phyloP scores from a whole-genome alignment of 1,140 invertebrate species.

The Procambarus clarkii region DNA sequence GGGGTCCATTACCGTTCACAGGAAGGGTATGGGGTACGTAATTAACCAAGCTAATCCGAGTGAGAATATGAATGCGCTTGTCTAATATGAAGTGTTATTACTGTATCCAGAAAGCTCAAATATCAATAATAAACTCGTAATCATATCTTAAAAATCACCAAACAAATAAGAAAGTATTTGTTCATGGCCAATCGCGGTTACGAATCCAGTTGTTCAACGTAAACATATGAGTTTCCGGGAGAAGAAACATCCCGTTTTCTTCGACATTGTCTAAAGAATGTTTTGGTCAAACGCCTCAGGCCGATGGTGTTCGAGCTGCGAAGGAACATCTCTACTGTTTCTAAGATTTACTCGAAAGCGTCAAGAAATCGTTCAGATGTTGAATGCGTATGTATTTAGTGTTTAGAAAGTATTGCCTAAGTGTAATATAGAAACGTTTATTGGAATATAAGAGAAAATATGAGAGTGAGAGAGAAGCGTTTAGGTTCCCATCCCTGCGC shows the following conservation, averaged over 20 bases:
- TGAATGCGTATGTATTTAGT: neutral
- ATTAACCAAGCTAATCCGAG: too few species aligned
- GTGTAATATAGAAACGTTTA: neutral
- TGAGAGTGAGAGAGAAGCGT: neutral
- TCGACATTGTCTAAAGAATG: slow-evolving; percentile 52
- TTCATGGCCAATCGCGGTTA: neutral
- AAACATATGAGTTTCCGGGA: neutral
- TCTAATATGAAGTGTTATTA: too few species aligned
- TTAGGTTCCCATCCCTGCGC: slow-evolving; percentile 7
- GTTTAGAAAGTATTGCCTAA: neutral
- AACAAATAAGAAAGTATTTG: neutral
- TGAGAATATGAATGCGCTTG: too few species aligned
- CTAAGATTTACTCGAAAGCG: neutral
- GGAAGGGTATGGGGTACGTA: too few species aligned
- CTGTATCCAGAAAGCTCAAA: too few species aligned
- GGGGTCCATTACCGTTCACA: too few species aligned
- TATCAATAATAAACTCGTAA: too few species aligned
- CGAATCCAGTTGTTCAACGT: neutral
- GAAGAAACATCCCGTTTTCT: slow-evolving; percentile 40
- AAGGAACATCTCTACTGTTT: neutral
- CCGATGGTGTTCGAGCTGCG: slow-evolving; percentile 38
- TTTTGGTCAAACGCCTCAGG: slow-evolving; percentile 56
- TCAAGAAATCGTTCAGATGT: neutral
- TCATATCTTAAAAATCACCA: neutral
- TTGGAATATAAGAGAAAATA: neutral